Percentiles rank a stretch among this genome's conserved stretches.
These are phyloP conservation scores for Oophaga sylvatica DNA, from an alignment of 2,797 vertebrate species.

Conservation along the genomic window DNA sequence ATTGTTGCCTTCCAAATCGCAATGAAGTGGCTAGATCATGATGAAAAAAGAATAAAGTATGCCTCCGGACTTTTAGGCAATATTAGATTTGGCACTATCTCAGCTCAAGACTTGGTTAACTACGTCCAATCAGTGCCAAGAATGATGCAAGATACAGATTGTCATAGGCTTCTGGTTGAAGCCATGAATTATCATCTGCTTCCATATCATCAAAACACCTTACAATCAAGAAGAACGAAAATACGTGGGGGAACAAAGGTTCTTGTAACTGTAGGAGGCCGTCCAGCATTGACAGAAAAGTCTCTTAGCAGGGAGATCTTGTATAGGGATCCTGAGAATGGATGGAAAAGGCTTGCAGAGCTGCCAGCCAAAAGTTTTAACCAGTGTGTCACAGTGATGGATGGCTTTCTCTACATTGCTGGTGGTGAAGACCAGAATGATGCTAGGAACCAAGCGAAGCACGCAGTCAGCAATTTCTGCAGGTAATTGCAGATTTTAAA, in stretches of 20 bases:
- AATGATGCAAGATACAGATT: constrained; percentile 98
- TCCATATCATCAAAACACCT: constrained; percentile 95
- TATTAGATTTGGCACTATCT: constrained; percentile 97
- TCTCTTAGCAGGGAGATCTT: constrained; percentile 97
- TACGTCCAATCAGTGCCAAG: constrained; percentile 93
- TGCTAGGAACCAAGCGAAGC: constrained; percentile 98
- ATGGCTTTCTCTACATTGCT: constrained; percentile 96
- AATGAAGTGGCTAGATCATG: constrained; percentile 98
- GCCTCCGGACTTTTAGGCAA: constrained; percentile 89
- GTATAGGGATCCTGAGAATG: constrained; percentile 90
- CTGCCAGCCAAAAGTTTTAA: constrained; percentile 99
- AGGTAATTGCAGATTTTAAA: constrained; percentile 76
- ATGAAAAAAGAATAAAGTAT: constrained; percentile 94
- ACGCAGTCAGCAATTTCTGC: constrained; percentile 98
- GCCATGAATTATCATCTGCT: constrained; percentile 99
- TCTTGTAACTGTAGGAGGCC: constrained; percentile 91
- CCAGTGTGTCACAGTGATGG: constrained; percentile 94
- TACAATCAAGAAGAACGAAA: constrained; percentile 97
- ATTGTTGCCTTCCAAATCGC: constrained; percentile 97
- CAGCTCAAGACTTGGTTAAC: constrained; percentile 94
- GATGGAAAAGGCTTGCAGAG: constrained; percentile 96
- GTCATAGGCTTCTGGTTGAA: constrained; percentile 96
- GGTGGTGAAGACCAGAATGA: constrained; percentile 99
- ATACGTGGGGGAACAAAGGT: constrained; percentile 93
- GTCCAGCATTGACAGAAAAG: constrained; percentile 95